Percentiles rank a stretch among this genome's conserved stretches.
phyloP scores from a whole-genome alignment of 2,113 vertebrate species.

The Eptesicus fuscus region DNA sequence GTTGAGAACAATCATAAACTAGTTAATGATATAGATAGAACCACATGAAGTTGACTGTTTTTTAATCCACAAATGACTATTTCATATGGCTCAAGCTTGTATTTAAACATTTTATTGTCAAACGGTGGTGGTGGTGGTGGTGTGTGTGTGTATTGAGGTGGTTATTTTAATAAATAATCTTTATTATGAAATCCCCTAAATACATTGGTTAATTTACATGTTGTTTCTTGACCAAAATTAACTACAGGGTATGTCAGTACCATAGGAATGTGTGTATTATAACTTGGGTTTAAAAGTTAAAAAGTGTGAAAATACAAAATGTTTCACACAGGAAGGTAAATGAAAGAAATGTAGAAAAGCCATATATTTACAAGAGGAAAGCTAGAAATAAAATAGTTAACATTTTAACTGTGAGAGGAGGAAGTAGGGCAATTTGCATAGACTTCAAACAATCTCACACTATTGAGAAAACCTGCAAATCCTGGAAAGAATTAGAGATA shows the following conservation, averaged over 20 bases:
- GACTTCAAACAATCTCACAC: slow-evolving; percentile 72
- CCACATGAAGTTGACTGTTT: neutral
- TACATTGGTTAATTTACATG: slow-evolving; percentile 12
- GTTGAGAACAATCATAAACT: neutral
- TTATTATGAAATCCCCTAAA: slow-evolving; percentile 37
- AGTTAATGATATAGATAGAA: neutral
- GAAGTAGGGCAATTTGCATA: slow-evolving; percentile 71
- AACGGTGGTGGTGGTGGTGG: neutral
- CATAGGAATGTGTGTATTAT: neutral
- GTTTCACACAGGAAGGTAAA: slow-evolving; percentile 44
- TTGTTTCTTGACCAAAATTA: slow-evolving; percentile 36
- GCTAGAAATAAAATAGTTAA: slow-evolving; percentile 66
- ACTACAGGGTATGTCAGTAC: neutral
- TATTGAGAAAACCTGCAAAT: slow-evolving; percentile 68
- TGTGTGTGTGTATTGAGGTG: neutral
- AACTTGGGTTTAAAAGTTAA: slow-evolving; percentile 12
- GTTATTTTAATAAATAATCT: slow-evolving; percentile 32
- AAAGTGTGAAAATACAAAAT: slow-evolving; percentile 47
- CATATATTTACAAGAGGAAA: slow-evolving; percentile 55
- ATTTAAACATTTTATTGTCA: neutral
- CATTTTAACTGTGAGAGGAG: slow-evolving; percentile 47
- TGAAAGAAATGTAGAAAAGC: slow-evolving; percentile 17
- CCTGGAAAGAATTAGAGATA: slow-evolving; percentile 71
- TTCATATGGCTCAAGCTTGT: slow-evolving; percentile 4
- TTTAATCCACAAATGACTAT: neutral